Evolutionary conservation across 2,113 vertebrate species (phyloP).

Genomic region (Lipophrys pholis): DNA sequence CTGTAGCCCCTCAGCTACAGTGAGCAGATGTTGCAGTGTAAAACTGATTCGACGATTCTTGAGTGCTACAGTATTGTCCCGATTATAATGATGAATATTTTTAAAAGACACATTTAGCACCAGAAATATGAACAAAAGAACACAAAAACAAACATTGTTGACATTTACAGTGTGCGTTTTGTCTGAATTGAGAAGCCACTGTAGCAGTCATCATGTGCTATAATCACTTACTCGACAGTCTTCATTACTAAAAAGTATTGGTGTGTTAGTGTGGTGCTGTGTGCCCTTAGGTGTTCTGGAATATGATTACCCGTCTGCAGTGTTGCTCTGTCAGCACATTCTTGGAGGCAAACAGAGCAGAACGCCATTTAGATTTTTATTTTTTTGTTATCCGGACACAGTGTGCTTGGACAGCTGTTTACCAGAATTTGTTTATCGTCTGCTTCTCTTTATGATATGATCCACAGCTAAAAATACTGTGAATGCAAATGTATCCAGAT

Average conservation of each 20-base stretch:
- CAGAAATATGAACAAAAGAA: neutral
- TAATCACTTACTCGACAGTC: constrained; percentile 43
- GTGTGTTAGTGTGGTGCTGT: constrained; percentile 26
- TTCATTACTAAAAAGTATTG: constrained; percentile 36
- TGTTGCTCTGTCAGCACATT: constrained; percentile 59
- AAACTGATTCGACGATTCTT: neutral
- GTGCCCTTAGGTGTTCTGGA: constrained; percentile 46
- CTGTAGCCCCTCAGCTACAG: neutral
- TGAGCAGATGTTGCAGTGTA: neutral
- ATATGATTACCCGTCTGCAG: constrained; percentile 56
- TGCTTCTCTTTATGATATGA: constrained; percentile 1
- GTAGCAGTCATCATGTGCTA: constrained; percentile 34
- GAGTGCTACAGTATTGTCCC: neutral
- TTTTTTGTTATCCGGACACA: constrained; percentile 16
- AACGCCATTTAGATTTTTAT: constrained; percentile 31
- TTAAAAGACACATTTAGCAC: neutral
- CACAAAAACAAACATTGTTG: constrained; percentile 9
- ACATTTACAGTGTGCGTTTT: constrained; percentile 22
- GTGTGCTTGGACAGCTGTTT: constrained; percentile 37
- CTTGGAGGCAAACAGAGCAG: constrained; percentile 37
- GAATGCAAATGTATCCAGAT: no score
- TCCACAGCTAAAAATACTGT: neutral
- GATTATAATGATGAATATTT: neutral
- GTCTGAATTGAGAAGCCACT: constrained; percentile 5
- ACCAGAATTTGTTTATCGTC: constrained; percentile 6